Evolutionary conservation across 2,888 invertebrate species (phyloP).

Genomic region (Flexamia atlantica): DNA sequence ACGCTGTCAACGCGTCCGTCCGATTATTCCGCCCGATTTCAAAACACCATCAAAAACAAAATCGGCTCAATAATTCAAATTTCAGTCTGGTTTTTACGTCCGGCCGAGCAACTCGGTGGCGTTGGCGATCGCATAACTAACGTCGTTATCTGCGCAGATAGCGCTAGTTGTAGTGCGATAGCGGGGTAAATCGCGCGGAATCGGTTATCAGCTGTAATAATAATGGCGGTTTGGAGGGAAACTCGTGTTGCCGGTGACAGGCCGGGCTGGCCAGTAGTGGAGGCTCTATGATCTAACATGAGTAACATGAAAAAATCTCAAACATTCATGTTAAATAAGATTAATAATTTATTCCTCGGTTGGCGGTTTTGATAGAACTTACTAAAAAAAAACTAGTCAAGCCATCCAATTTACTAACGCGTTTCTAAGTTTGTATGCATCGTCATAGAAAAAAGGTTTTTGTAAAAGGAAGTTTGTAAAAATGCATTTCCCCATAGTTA

Average conservation of each 20-base stretch:
- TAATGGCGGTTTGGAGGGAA: neutral
- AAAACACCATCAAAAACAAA: constrained; percentile 43
- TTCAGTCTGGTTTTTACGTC: constrained; percentile 51
- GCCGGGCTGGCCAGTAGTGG: no score
- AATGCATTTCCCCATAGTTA: no score
- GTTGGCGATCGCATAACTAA: constrained; percentile 6
- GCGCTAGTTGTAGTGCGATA: constrained; percentile 28
- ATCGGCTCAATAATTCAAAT: constrained; percentile 53
- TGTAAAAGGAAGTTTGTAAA: no score
- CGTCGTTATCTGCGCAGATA: constrained; percentile 46
- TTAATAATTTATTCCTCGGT: no score
- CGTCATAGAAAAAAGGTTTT: no score
- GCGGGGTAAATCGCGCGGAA: constrained; percentile 44
- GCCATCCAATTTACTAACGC: no score
- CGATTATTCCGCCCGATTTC: constrained; percentile 49
- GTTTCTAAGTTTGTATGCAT: no score
- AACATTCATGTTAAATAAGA: no score
- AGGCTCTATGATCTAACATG: no score
- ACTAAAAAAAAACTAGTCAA: no score
- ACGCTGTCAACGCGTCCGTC: neutral
- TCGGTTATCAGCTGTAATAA: constrained; percentile 18
- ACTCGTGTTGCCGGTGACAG: neutral
- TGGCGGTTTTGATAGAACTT: no score
- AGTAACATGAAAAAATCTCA: no score
- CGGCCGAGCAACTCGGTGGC: neutral